A percentile compares a stretch with the other conserved stretches of the same genome.
Conservation (phyloP, 2,113 vertebrate genomes). For the Seriola dumerili region DNA sequence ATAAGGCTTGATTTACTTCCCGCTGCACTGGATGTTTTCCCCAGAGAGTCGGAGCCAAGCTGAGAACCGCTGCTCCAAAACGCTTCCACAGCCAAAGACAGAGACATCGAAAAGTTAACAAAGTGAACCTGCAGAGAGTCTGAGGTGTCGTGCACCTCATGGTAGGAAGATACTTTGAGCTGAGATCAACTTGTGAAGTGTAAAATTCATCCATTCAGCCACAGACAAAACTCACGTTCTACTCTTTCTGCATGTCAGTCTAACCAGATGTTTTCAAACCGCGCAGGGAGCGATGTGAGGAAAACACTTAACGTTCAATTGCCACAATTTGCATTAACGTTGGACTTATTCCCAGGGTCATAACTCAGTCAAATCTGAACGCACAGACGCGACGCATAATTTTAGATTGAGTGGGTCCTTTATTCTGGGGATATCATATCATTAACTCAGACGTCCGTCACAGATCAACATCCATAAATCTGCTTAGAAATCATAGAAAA, state of each 20-base stretch:
- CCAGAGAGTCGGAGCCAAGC: neutral
- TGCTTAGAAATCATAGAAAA: too few species aligned
- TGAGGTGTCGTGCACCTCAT: neutral
- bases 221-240: neutral
- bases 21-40: conserved; percentile 16
- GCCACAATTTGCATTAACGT: too few species aligned
- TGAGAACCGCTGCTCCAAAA: neutral
- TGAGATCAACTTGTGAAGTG: neutral
- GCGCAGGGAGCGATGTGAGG: neutral
- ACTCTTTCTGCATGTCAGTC: neutral
- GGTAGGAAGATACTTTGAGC: accelerated
- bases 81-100: neutral
- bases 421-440: neutral
- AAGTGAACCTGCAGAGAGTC: neutral
- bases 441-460: too few species aligned
- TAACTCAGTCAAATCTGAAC: neutral
- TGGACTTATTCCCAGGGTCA: too few species aligned
- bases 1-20: conserved; percentile 28
- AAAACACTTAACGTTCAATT: too few species aligned
- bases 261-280: neutral
- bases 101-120: neutral
- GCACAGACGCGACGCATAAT: neutral
- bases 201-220: neutral
- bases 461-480: neutral
- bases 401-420: neutral